Conservation (phyloP, 2,797 vertebrate genomes). For the Sardinella longiceps region DNA sequence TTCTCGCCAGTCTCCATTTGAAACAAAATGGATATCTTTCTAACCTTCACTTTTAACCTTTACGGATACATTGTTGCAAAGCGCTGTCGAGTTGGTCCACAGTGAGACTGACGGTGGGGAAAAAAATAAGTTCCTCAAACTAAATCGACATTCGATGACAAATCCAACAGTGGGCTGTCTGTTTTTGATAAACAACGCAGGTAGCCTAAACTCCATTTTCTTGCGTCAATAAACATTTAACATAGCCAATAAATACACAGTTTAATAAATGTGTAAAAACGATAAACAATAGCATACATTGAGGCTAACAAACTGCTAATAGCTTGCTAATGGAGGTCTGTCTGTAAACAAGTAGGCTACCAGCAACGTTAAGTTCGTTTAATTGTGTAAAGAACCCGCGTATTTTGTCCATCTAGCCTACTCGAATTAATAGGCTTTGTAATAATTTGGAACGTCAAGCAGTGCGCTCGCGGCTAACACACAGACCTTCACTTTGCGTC, state of each 20-base stretch:
- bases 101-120: constrained; percentile 8
- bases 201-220: not conserved
- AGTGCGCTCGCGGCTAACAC: constrained; percentile 8
- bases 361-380: not conserved
- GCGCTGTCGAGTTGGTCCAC: not conserved
- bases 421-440: not conserved
- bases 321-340: not conserved
- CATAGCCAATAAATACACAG: not conserved
- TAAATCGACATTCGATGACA: not conserved
- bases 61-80: constrained; percentile 6
- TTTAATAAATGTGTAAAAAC: not conserved
- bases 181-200: not conserved
- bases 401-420: not conserved
- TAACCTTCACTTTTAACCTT: constrained; percentile 48
- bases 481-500: constrained; percentile 3
- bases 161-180: not conserved
- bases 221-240: not conserved
- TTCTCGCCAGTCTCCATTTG: constrained; percentile 36
- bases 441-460: constrained; percentile 9
- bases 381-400: not conserved
- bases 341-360: not conserved
- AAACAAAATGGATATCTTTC: constrained; percentile 30
- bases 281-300: constrained; percentile 1
- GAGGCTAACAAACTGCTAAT: constrained; percentile 18
- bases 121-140: constrained; percentile 15